Conservation (phyloP, 2,888 invertebrate genomes). For the Xiphydria camelus region DNA sequence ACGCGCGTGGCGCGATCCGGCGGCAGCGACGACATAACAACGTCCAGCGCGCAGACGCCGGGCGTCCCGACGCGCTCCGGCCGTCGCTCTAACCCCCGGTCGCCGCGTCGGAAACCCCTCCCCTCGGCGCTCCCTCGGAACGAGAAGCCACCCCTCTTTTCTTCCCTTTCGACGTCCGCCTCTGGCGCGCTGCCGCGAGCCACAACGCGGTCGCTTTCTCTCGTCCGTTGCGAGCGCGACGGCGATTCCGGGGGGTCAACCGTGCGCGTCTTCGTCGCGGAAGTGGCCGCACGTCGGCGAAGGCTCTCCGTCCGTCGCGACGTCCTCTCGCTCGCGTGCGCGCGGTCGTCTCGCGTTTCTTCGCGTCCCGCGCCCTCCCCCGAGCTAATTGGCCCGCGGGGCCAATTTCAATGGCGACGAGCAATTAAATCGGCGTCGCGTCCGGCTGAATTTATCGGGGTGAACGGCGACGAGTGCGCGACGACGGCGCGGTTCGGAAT, state of each 20-base stretch:
- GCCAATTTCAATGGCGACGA: too few species aligned
- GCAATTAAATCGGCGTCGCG: too few species aligned
- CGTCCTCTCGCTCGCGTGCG: too few species aligned
- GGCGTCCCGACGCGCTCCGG: slow-evolving; percentile 36
- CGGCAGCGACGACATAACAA: background rate
- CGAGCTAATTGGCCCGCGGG: too few species aligned
- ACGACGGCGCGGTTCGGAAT: too few species aligned
- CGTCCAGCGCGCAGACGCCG: slow-evolving; percentile 38
- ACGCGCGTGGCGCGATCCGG: slow-evolving; percentile 2
- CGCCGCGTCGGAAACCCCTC: slow-evolving; percentile 24
- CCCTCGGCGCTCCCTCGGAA: slow-evolving; percentile 18
- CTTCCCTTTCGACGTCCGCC: slow-evolving; percentile 36
- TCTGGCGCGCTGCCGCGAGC: slow-evolving; percentile 2
- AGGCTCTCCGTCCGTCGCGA: too few species aligned
- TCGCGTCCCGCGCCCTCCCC: too few species aligned
- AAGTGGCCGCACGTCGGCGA: background rate
- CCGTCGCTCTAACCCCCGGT: slow-evolving; percentile 17
- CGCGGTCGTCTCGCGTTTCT: too few species aligned
- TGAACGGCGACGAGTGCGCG: too few species aligned
- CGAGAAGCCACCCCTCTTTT: slow-evolving; percentile 34
- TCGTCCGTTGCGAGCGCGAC: background rate
- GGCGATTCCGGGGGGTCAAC: too few species aligned
- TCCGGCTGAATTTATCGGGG: too few species aligned
- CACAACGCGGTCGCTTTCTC: background rate
- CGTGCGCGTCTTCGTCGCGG: too few species aligned